phyloP scores from a whole-genome alignment of 2,113 vertebrate species.

The Embiotoca jacksoni region DNA sequence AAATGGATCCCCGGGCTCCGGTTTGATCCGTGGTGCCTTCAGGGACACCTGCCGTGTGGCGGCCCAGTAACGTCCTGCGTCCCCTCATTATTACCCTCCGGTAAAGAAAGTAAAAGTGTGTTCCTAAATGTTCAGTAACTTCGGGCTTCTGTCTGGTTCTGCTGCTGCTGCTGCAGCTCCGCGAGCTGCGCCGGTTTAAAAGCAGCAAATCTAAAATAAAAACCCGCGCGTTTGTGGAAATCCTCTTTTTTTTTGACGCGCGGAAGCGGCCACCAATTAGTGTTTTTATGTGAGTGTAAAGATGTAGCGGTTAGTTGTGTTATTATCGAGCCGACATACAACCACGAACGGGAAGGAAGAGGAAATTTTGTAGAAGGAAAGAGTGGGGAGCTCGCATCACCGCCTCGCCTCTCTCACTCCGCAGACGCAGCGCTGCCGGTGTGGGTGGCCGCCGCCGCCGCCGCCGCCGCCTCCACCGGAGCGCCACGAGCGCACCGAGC shows the following conservation, averaged over 20 bases:
- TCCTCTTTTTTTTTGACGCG: conserved; percentile 36
- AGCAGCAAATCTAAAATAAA: conserved; percentile 21
- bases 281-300: conserved; percentile 81
- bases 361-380: conserved; percentile 94
- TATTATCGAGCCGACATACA: conserved; percentile 91
- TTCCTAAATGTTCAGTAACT: neutral
- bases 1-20: conserved; percentile 57
- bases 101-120: neutral
- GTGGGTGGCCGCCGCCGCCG: conserved; percentile 78
- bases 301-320: conserved; percentile 88
- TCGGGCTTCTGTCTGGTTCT: neutral
- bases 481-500: conserved; percentile 52
- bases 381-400: conserved; percentile 89
- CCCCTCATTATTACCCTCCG: conserved; percentile 10
- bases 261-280: conserved; percentile 71
- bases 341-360: conserved; percentile 94
- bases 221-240: conserved; percentile 36
- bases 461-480: conserved; percentile 59
- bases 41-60: conserved; percentile 74
- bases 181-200: neutral
- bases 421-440: conserved; percentile 60
- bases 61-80: conserved; percentile 8
- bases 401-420: conserved; percentile 84
- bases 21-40: conserved; percentile 61
- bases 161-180: neutral